Evolutionary conservation across 2,797 vertebrate species (phyloP).

Genomic region (Halcyon chelicuti): DNA sequence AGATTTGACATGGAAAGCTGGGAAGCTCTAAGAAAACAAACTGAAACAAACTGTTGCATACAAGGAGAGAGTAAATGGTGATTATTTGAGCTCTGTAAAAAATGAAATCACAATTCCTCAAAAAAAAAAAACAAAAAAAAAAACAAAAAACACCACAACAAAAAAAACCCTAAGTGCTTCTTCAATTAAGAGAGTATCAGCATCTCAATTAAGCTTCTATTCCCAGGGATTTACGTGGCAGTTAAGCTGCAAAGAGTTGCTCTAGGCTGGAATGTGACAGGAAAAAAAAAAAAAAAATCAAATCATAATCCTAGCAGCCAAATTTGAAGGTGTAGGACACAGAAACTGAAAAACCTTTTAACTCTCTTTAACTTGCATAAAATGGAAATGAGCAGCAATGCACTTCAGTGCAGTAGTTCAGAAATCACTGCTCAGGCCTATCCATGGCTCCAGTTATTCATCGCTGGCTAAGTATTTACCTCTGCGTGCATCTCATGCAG

Average conservation of each 20-base stretch:
- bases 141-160: neutral
- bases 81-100: neutral
- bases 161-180: neutral
- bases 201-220: neutral
- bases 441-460: neutral
- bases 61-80: neutral
- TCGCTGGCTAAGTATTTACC: neutral
- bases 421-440: neutral
- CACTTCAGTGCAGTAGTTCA: neutral
- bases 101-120: neutral
- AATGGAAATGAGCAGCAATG: neutral
- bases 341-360: neutral
- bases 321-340: neutral
- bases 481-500: neutral
- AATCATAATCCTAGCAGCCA: neutral
- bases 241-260: neutral
- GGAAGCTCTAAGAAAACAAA: neutral
- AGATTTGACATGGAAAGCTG: neutral
- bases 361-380: neutral
- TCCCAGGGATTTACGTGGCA: neutral
- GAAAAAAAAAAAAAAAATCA: neutral
- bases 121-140: neutral
- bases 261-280: neutral
- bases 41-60: neutral
- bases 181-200: conserved; percentile 3